Evolutionary conservation across 2,888 invertebrate genomes (phyloP).

Genomic region (Lasioglossum oenotherae): DNA sequence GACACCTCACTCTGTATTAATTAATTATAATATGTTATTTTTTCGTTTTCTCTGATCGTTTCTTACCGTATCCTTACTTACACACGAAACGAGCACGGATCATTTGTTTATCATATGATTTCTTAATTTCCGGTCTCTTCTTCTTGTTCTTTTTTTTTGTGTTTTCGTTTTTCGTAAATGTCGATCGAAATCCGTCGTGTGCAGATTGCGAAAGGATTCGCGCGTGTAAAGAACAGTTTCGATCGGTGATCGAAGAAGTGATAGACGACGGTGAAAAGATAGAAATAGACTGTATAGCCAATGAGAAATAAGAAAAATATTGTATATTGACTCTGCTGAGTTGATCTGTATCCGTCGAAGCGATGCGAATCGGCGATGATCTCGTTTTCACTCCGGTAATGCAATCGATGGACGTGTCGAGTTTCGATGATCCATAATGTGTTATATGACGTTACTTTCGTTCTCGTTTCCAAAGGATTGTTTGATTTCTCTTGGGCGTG

Average conservation of each 20-base stretch:
- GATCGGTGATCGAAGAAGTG: slow-evolving; percentile 33
- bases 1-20: slow-evolving; percentile 38
- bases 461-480: background rate
- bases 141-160: background rate
- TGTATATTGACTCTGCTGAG: slow-evolving; percentile 67
- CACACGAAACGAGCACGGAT: slow-evolving; percentile 18
- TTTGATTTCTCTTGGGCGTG: background rate
- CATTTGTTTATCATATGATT: slow-evolving; percentile 9
- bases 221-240: slow-evolving; percentile 26
- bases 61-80: slow-evolving; percentile 7
- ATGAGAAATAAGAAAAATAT: slow-evolving; percentile 78
- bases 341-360: slow-evolving; percentile 68
- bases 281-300: slow-evolving; percentile 63
- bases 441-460: background rate
- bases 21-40: slow-evolving; percentile 20
- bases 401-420: slow-evolving; percentile 34
- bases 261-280: slow-evolving; percentile 59
- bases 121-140: background rate
- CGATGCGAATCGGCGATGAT: slow-evolving; percentile 58
- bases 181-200: slow-evolving; percentile 45
- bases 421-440: background rate
- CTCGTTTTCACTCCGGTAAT: slow-evolving; percentile 9
- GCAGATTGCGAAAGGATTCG: slow-evolving; percentile 30
- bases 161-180: slow-evolving; percentile 8
- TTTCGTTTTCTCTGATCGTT: slow-evolving; percentile 1